Evolutionary conservation across 2,797 vertebrate genomes (phyloP), one percentile per base, ranked within the genome.

Genomic region (Gila robusta): DNA sequence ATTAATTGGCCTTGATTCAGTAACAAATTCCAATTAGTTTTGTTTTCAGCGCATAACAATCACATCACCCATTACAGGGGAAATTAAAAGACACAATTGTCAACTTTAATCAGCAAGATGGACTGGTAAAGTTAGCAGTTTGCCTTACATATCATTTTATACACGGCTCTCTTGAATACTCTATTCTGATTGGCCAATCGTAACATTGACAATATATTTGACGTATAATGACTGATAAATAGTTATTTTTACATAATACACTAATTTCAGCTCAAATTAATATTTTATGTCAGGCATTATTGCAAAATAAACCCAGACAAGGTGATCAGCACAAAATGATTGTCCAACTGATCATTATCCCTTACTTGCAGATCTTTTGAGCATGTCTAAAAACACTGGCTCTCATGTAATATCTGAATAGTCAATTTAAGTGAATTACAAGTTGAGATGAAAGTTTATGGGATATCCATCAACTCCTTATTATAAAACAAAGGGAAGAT

Each of bases 361-460:
- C 37, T 64, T 28, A 59, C 11, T 70, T 90, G 90, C 86, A 81
- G 88, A 66, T 78, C 59, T 80, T 77, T 80, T 66, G 90, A 90
- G 90, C 89, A 86, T 91, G 93, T 93, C 94, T 93, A 89, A 90
- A 93, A 92, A 93, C 94, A 94, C 93, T 93, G 94, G 90, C 92
- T 91, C 87, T 67, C 79, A 90, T 89, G 89, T 89, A 81, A 90
- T 91, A 93, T 94, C 93, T 92, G 92, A 93, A 93, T 90, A 92
- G 93, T 93, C 92, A 91, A 93, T 91, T 66, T 23, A 79, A 79
- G 67, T 89, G 93, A 94, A 94, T 93, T 91, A 88, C 91, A 93
- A 91, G 88, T 86, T 88, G 39, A 85, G 85, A 79, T 79, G 56
- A 85, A 88, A 79, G 79, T 67, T 72, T 70, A 41, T 23, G 35